Percentiles rank a stretch among this genome's conserved stretches.
Evolutionary conservation across 2,113 vertebrate genomes (phyloP).

Genomic region (Ranitomeya imitator): DNA sequence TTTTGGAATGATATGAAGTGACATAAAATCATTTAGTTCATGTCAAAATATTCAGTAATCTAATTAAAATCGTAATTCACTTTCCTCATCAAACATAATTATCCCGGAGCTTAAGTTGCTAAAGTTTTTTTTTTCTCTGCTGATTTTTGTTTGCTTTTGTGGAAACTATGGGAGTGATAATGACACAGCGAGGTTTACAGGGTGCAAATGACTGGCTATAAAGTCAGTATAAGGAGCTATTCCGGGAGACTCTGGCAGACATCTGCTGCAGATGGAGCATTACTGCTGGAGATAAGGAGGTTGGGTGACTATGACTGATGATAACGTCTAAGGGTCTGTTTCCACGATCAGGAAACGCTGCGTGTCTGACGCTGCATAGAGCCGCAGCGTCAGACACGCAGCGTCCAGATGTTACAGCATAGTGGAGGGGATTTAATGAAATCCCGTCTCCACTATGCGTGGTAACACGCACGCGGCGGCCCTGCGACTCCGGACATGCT

Average conservation of each 20-base stretch:
- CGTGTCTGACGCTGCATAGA: too few relatives aligned
- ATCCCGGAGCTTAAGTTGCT: not conserved
- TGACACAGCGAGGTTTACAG: not conserved
- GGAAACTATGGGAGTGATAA: not conserved
- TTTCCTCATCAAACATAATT: conserved; percentile 23
- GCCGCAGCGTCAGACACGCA: too few relatives aligned
- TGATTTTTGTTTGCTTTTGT: not conserved
- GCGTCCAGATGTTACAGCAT: too few relatives aligned
- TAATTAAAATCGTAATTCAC: conserved; percentile 16
- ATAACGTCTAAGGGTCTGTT: too few relatives aligned
- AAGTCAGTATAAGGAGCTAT: not conserved
- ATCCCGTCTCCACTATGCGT: too few relatives aligned
- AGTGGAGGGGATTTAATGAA: too few relatives aligned
- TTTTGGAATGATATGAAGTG: not conserved
- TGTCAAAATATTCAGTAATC: conserved; percentile 38
- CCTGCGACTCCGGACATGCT: too few relatives aligned
- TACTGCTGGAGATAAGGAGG: not conserved
- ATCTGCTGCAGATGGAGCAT: not conserved
- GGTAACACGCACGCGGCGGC: too few relatives aligned
- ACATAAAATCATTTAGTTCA: conserved; percentile 5
- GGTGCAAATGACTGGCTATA: not conserved
- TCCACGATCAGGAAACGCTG: too few relatives aligned
- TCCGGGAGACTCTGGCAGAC: not conserved
- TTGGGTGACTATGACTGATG: too few relatives aligned
- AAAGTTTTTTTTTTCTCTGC: not conserved